Conservation (phyloP, 2,797 vertebrate species). For the Lithobates pipiens region DNA sequence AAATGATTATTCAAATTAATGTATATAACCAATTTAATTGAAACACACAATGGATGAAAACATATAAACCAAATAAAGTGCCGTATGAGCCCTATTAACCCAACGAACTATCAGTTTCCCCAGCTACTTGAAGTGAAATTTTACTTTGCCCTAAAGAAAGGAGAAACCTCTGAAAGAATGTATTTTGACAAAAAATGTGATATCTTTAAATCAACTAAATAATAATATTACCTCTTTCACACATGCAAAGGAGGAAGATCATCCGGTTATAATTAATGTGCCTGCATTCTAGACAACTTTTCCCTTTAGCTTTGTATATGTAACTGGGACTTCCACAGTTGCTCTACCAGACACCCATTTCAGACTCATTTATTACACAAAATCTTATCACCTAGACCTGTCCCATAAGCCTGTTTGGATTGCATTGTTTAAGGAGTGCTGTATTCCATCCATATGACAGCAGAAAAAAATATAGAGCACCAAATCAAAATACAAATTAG, state of each 20-base stretch:
- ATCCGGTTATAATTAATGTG: not conserved
- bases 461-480: not conserved
- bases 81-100: too few relatives aligned
- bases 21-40: too few relatives aligned
- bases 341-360: not conserved
- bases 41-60: too few relatives aligned
- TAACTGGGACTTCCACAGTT: not conserved
- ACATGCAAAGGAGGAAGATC: not conserved
- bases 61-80: too few relatives aligned
- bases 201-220: not conserved
- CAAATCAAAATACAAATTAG: not conserved
- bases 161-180: too few relatives aligned
- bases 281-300: not conserved
- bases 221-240: not conserved
- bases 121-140: too few relatives aligned
- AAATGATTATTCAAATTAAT: too few relatives aligned
- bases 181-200: too few relatives aligned
- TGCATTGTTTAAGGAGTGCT: not conserved
- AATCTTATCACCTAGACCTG: not conserved
- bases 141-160: too few relatives aligned
- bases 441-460: not conserved
- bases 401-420: not conserved
- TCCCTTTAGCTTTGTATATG: not conserved
- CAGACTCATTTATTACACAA: not conserved
- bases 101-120: too few relatives aligned